Conservation (phyloP, 2,888 invertebrate species). For the Nomada ferruginata region DNA sequence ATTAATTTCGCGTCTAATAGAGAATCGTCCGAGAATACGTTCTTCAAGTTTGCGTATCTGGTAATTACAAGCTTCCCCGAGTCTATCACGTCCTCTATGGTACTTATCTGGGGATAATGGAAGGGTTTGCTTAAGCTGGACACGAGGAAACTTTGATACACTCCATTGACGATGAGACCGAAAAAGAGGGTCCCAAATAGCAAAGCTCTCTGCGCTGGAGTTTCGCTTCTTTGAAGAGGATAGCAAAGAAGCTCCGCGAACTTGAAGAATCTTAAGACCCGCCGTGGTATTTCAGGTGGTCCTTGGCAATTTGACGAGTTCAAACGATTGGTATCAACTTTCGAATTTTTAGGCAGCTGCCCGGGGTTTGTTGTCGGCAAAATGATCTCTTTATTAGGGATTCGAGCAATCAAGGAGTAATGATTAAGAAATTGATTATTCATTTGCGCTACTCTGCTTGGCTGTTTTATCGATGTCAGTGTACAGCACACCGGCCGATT, state of each 20-base stretch:
- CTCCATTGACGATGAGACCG: constrained; percentile 64
- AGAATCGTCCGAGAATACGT: constrained; percentile 54
- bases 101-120: constrained; percentile 69
- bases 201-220: constrained; percentile 62
- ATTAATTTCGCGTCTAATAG: constrained; percentile 37
- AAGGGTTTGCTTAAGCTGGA: constrained; percentile 72
- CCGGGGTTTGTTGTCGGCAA: no score
- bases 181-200: constrained; percentile 69
- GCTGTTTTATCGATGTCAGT: not conserved
- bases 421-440: no score
- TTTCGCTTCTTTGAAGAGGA: constrained; percentile 60
- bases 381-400: no score
- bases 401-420: no score
- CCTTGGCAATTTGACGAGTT: not conserved
- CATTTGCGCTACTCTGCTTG: not conserved
- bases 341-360: no score
- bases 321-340: not conserved
- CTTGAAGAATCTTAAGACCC: constrained; percentile 39
- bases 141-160: constrained; percentile 73
- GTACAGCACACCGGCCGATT: not conserved
- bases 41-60: constrained; percentile 72
- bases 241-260: constrained; percentile 63
- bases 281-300: constrained; percentile 59
- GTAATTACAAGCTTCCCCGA: constrained; percentile 68
- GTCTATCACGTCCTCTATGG: constrained; percentile 68